Conservation (phyloP, 2,797 vertebrate genomes). For the Manis pentadactyla region DNA sequence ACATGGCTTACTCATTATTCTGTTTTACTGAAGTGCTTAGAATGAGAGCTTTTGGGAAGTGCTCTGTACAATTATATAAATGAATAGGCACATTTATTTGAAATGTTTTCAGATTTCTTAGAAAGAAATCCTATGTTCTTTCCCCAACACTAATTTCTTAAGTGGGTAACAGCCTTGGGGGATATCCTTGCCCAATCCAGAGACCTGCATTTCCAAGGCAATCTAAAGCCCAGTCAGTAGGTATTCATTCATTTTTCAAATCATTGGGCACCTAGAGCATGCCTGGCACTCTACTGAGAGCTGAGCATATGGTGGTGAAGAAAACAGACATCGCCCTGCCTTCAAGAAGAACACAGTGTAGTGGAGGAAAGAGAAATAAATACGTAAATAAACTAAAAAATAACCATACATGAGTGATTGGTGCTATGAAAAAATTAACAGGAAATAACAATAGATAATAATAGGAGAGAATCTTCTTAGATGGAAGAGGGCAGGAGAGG, state of each 20-base stretch:
- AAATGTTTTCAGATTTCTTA: constrained; percentile 70
- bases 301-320: background rate
- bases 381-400: background rate
- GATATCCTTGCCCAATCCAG: background rate
- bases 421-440: background rate
- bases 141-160: constrained; percentile 36
- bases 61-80: constrained; percentile 67
- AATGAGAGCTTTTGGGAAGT: constrained; percentile 61
- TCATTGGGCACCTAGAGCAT: background rate
- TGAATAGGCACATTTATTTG: constrained; percentile 70
- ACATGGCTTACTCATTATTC: constrained; percentile 48
- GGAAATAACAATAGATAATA: background rate
- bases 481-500: background rate
- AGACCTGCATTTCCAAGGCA: background rate
- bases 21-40: constrained; percentile 68
- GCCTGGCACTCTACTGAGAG: background rate
- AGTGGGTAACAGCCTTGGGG: background rate
- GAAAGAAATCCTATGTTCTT: constrained; percentile 69
- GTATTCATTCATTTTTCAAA: constrained; percentile 6
- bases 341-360: background rate
- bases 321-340: background rate
- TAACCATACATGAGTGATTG: background rate
- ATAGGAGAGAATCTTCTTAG: background rate
- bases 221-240: background rate
- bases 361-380: background rate